A percentile compares a stretch with the other conserved stretches of the same genome.
phyloP scores from a whole-genome alignment of 2,797 vertebrate genomes.

The Helarctos malayanus region DNA sequence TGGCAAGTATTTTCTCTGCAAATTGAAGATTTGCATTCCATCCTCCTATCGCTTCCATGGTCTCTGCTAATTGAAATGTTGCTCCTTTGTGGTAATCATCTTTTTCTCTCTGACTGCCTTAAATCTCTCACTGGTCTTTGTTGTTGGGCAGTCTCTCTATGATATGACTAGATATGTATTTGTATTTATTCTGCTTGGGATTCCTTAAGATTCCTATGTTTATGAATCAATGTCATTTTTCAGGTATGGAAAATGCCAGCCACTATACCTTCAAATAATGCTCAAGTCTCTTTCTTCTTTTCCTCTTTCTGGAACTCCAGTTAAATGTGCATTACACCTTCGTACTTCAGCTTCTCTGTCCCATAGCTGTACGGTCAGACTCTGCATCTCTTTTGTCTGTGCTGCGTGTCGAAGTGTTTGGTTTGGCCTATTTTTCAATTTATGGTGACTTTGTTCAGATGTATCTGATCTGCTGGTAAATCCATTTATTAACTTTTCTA shows the following conservation, averaged over 20 bases:
- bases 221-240: not conserved
- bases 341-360: not conserved
- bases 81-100: not conserved
- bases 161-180: not conserved
- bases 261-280: not conserved
- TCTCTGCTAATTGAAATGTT: not conserved
- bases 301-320: not conserved
- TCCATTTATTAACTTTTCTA: conserved; percentile 2
- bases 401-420: not conserved
- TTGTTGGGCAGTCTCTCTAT: not conserved
- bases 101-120: not conserved
- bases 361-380: not conserved
- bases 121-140: not conserved
- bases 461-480: not conserved
- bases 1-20: not conserved
- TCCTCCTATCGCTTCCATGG: not conserved
- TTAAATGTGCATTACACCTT: not conserved
- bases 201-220: not conserved
- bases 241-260: not conserved
- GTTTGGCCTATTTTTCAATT: not conserved
- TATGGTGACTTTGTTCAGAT: not conserved
- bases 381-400: not conserved
- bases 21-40: not conserved
- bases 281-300: not conserved
- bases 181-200: not conserved